Base-by-base conservation (phyloP, 2,797 vertebrate species). In the Leucoraja ocellata region DNA sequence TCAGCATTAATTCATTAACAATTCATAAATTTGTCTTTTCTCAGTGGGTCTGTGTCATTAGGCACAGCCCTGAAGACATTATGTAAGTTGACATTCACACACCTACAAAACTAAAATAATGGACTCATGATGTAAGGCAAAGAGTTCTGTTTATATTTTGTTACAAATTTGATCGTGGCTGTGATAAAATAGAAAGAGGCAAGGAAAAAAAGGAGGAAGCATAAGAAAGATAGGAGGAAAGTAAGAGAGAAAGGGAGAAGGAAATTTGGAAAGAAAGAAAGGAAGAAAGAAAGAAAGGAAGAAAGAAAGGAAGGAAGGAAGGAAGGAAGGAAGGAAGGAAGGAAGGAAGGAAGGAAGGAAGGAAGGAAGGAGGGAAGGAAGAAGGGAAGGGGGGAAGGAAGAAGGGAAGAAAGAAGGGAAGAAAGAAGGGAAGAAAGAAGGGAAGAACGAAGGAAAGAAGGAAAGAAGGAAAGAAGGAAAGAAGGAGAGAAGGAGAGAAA, bases 1-100 rank as follows among this genome's bases (percentile, higher is more conserved):
- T 88, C 61, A 36, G 63, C 84, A 88, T 63, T 68, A 88, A 88
- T 88, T 88, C 84, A 88, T 88, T 88, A 88, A 88, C 84, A 88
- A 88, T 88, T 88, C 84, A 88, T 88, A 88, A 88, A 88, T 88
- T 32, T 88, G 84, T 88, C 84, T 88, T 88, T 88, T 88, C 84
- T 88, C 84, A 88, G 84, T 88, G 84, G 84, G 84, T 6, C 84
- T 68, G 61, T 88, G 61, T 88, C 84, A 88, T 88, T 88, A 88
- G 14, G 36, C n/a, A 21, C 61, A 88, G 61, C n/a, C 84, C 8
- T 36, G 84, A 68, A 65, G 84, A 63, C 84, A 88, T 36, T 88
- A 88, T 88, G 18, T 68, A 88, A 68, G n/a, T 88, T 88, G 84
- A 88, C 84, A 7, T 68, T 32, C 84, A 18, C 84, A 65, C 84